Evolutionary conservation across 2,113 vertebrate species (phyloP).

Genomic region (Entosphenus tridentatus): DNA sequence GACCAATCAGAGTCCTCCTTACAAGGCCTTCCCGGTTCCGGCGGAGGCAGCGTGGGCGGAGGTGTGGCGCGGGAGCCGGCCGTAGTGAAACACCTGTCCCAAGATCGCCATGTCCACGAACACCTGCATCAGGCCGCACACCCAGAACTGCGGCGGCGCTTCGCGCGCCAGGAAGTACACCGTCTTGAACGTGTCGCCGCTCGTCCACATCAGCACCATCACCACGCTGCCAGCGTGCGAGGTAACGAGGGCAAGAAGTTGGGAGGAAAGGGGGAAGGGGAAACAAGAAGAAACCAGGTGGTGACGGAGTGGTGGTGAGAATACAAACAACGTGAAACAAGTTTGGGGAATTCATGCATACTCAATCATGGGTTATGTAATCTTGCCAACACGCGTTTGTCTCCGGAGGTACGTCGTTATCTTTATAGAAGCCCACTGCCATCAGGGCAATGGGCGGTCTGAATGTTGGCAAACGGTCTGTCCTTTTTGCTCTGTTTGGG

Average conservation of each 20-base stretch:
- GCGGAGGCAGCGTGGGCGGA: background rate
- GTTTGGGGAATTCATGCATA: too few relatives aligned
- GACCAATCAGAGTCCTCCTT: too few relatives aligned
- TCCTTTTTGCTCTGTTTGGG: too few relatives aligned
- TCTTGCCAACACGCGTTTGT: too few relatives aligned
- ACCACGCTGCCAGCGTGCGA: slow-evolving; percentile 23
- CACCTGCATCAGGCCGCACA: slow-evolving; percentile 32
- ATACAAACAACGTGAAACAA: too few relatives aligned
- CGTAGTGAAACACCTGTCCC: slow-evolving; percentile 31
- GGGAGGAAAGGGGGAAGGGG: background rate
- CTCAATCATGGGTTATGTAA: too few relatives aligned
- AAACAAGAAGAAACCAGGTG: background rate
- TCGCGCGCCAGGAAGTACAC: slow-evolving; percentile 32
- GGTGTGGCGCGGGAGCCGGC: slow-evolving; percentile 13
- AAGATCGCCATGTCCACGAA: slow-evolving; percentile 31
- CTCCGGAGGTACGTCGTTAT: too few relatives aligned
- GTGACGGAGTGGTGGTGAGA: background rate
- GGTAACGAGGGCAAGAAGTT: background rate
- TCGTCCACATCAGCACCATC: slow-evolving; percentile 43
- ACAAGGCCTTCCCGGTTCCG: too few relatives aligned
- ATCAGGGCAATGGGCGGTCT: too few relatives aligned
- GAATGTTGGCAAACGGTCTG: too few relatives aligned
- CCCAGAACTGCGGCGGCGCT: slow-evolving; percentile 35
- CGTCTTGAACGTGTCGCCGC: slow-evolving; percentile 40
- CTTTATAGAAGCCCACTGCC: too few relatives aligned